phyloP scores from a whole-genome alignment of 2,888 invertebrate species.

The Sisyra nigra region DNA sequence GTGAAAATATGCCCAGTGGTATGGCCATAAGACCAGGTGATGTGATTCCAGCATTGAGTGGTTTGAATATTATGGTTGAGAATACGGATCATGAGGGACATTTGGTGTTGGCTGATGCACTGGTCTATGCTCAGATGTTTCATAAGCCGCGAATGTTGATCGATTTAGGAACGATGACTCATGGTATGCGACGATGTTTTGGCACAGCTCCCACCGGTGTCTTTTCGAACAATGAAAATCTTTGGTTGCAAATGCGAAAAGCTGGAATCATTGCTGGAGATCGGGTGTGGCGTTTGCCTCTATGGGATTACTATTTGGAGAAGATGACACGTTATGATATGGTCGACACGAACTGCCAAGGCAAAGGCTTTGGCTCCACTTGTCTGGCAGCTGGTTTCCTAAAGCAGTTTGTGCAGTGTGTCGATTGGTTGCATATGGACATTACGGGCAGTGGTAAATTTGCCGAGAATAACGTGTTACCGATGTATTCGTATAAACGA shows the following conservation, averaged over 20 bases:
- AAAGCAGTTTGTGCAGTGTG: constrained; percentile 34
- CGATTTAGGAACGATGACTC: constrained; percentile 55
- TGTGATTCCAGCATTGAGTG: constrained; percentile 31
- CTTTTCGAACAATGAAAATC: constrained; percentile 32
- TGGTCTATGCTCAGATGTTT: constrained; percentile 26
- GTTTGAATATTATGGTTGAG: constrained; percentile 42
- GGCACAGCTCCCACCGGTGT: constrained; percentile 36
- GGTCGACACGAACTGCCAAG: constrained; percentile 26
- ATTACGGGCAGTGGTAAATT: constrained; percentile 39
- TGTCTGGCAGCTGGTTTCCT: constrained; percentile 27
- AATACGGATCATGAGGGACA: constrained; percentile 40
- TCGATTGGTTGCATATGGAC: constrained; percentile 42
- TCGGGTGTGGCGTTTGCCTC: constrained; percentile 42
- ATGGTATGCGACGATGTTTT: constrained; percentile 32
- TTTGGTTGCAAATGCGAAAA: constrained; percentile 33
- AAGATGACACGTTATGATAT: constrained; percentile 26
- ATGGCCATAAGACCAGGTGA: constrained; percentile 38
- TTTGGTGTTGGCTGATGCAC: constrained; percentile 23
- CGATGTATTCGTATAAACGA: constrained; percentile 34
- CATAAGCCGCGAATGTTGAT: constrained; percentile 44
- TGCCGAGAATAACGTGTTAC: constrained; percentile 31
- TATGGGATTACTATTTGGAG: constrained; percentile 35
- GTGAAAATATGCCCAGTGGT: constrained; percentile 37
- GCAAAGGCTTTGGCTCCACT: constrained; percentile 22
- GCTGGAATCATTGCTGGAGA: constrained; percentile 39